Evolutionary conservation across 2,113 vertebrate species (phyloP), one percentile per base, ranked within the genome.

Genomic region (Tamias sibiricus): DNA sequence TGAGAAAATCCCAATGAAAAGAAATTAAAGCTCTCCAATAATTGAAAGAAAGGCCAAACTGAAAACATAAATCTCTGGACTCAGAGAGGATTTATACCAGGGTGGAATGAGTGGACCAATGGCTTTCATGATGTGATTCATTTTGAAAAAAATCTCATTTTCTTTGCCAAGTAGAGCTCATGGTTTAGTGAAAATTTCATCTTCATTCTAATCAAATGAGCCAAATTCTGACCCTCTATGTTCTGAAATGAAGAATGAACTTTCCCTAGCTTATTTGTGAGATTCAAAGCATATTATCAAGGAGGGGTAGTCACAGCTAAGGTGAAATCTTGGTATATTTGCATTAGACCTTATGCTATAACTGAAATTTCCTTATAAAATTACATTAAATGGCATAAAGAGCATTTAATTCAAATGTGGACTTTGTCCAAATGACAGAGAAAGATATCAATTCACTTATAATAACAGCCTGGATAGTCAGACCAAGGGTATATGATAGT

Each of bases 141-240:
- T 98, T 98, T 97, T 98, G 97, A 97, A 96, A 97, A 47, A 98
- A 96, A 98, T 95, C 96, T 97, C 96, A 97, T 98, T 98, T 98
- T 87, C 57, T 97, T 44, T 98, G 97, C 96, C 97, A 98, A 98
- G 88, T 91, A 19, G 0, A 94, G 97, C 98, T 98, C 96, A 98
- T 94, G 96, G 97, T 97, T 98, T 97, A 97, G 95, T 98, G 98
- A 97, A 98, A 98, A 98, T 98, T 97, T 84, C 85, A 92, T 96
- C 94, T 97, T 98, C 92, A 1, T 11, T 90, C 69, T 97, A 84
- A 96, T 82, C 57, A 72, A 40, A 64, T 1, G 8, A 85, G 76
- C 44, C 84, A 95, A 74, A 90, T 94, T 96, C 90, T 95, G 79
- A 16, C 6, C 16, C 11, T 81, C 44, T 95, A n/a, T 84, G 54